Conservation (phyloP, 64 coral and sea anemone genomes). For the Cladopsammia gracilis region DNA sequence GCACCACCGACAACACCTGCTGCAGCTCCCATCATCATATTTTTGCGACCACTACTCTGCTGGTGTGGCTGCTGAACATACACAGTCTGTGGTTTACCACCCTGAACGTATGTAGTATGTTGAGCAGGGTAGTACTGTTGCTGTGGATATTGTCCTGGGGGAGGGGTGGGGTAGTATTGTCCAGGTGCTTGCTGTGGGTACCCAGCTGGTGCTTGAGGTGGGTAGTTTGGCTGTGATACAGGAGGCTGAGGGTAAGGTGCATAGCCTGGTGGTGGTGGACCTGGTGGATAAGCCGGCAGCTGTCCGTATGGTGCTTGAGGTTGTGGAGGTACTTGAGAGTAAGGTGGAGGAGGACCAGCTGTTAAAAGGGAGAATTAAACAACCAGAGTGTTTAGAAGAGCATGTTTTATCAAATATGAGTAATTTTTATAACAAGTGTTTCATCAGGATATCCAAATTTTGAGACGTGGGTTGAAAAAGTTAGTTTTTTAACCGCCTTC, state of each 20-base stretch:
- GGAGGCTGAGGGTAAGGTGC: constrained; percentile 60
- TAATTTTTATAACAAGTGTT: too few species aligned
- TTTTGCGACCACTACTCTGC: constrained; percentile 66
- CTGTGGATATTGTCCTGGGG: constrained; percentile 81
- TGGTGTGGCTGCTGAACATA: constrained; percentile 81
- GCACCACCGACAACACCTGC: constrained; percentile 89
- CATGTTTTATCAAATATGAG: too few species aligned
- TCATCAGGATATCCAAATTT: too few species aligned
- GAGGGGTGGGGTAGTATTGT: constrained; percentile 50
- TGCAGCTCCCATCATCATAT: constrained; percentile 95
- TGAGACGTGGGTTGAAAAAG: too few species aligned
- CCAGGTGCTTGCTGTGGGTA: constrained; percentile 51
- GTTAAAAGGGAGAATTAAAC: neutral
- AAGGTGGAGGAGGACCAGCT: constrained; percentile 74
- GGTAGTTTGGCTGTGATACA: constrained; percentile 73
- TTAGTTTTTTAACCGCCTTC: too few species aligned
- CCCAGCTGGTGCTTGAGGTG: constrained; percentile 54
- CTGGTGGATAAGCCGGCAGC: constrained; percentile 71
- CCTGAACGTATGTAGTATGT: constrained; percentile 62
- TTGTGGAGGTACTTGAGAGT: constrained; percentile 30
- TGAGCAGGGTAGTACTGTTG: constrained; percentile 75
- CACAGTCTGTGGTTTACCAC: constrained; percentile 85
- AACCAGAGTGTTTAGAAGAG: neutral
- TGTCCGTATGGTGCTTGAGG: constrained; percentile 57
- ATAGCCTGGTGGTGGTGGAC: constrained; percentile 48